Evolutionary conservation across 2,797 vertebrate species (phyloP), one percentile per base, ranked within the genome.

Genomic region (Miopithecus talapoin): DNA sequence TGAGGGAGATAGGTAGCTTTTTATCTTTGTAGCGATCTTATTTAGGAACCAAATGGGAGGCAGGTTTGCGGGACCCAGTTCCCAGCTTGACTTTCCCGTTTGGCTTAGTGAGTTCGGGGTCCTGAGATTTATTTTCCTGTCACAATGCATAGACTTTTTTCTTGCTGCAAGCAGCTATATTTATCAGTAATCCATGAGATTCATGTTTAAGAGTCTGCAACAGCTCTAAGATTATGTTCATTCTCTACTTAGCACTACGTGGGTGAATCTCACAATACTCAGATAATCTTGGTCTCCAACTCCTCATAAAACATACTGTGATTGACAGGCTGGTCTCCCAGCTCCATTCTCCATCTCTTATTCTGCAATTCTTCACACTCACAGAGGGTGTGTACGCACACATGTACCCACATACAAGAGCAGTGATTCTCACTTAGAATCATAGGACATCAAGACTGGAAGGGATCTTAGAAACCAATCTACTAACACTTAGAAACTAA

Each of bases 401-500:
- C 10, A 59, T 43, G 30, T 84, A 85, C 24, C 50, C 43, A 80
- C 41, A 72, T 70, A 21, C 22, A 68, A 33, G 24, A 74, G 76
- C 43, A 80, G 21, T 84, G 89, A 79, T 57, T 95, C n/a, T 92
- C 21, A 81, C 74, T 81, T 95, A 85, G 48, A 91, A 91, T 76
- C 48, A 76, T 33, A 91, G 39, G 85, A 43, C 36, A 53, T 89
- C 26, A 89, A 39, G 57, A 41, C 33, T 85, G 10, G 53, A 79
- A 95, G 33, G 33, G 14, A n/a, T 89, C 68, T 96, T 94, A 93
- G 85, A 90, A 95, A 85, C 64, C 61, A 97, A 59, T 21, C 53
- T 55, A 55, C 53, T 55, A 55, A 21, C 22, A 55, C 53, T 55
- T 55, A 55, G 13, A 72, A 81, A 79, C 33, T 55, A 85, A 80